These are phyloP conservation scores for Urocitellus parryii DNA, from an alignment of 2,113 vertebrate species.

Conservation along the genomic window DNA sequence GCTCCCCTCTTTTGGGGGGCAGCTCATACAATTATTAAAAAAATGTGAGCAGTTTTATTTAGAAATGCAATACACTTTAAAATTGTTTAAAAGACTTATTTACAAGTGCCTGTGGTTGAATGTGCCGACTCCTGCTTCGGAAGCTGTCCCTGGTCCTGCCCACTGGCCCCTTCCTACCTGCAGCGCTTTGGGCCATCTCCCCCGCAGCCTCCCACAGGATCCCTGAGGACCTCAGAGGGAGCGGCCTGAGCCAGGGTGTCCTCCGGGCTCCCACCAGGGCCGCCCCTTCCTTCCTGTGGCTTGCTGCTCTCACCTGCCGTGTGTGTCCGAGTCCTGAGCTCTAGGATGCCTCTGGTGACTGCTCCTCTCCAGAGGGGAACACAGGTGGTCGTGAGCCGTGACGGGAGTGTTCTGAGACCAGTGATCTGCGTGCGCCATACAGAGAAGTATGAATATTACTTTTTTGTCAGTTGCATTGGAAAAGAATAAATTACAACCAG, in stretches of 20 bases:
- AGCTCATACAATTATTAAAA: neutral
- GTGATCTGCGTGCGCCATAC: slow-evolving; percentile 75
- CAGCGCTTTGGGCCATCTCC: fast-evolving
- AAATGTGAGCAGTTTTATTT: neutral
- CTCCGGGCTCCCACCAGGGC: neutral
- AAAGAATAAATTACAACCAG: slow-evolving; percentile 86
- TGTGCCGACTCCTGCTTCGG: neutral
- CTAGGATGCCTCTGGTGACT: fast-evolving
- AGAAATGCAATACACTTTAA: neutral
- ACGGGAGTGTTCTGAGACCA: slow-evolving; percentile 79
- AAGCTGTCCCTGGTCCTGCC: too few relatives aligned
- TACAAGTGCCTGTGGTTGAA: neutral
- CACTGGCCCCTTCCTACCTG: fast-evolving
- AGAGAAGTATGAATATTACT: slow-evolving; percentile 75
- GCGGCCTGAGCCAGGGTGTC: fast-evolving
- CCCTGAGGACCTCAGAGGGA: too few relatives aligned
- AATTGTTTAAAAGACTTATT: neutral
- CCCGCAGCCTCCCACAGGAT: fast-evolving
- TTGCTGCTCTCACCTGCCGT: neutral
- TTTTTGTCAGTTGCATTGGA: slow-evolving; percentile 83
- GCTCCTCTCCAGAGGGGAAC: slow-evolving; percentile 66
- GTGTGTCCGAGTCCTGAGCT: neutral
- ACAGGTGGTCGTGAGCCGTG: slow-evolving; percentile 49
- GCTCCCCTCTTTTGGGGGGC: neutral
- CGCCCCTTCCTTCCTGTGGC: fast-evolving